Conservation (phyloP, 2,888 invertebrate species). For the Iselma pallidipennis region DNA sequence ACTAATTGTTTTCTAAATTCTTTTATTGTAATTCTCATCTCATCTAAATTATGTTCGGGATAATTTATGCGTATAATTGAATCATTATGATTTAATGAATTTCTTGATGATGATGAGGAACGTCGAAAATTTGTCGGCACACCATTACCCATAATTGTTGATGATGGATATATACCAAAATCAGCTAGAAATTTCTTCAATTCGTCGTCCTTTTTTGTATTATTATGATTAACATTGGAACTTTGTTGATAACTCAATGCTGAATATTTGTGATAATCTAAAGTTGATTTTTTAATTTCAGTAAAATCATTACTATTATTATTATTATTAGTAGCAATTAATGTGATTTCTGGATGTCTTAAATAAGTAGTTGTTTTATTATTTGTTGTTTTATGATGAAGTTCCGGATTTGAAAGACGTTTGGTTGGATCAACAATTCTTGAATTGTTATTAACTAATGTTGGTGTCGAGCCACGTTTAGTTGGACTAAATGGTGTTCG, state of each 20-base stretch:
- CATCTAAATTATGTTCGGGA: constrained; percentile 9
- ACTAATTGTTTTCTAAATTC: constrained; percentile 57
- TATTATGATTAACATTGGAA: background rate
- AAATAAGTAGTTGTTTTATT: constrained; percentile 44
- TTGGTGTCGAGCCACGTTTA: constrained; percentile 23
- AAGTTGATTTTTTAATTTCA: constrained; percentile 41
- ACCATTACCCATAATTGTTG: constrained; percentile 52
- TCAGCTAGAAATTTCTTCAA: constrained; percentile 52
- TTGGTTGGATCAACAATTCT: constrained; percentile 26
- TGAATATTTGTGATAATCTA: constrained; percentile 46
- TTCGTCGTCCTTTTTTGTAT: constrained; percentile 27
- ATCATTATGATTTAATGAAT: constrained; percentile 34
- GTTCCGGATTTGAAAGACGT: constrained; percentile 44
- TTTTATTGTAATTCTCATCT: constrained; percentile 42
- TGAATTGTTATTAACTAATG: constrained; percentile 19
- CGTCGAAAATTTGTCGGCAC: constrained; percentile 36
- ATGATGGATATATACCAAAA: constrained; percentile 42
- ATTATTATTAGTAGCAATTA: constrained; percentile 25
- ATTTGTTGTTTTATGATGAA: constrained; percentile 31
- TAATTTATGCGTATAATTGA: background rate
- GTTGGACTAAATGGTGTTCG: constrained; percentile 21
- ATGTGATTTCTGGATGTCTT: constrained; percentile 53
- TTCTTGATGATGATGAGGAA: constrained; percentile 26
- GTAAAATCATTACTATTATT: constrained; percentile 27
- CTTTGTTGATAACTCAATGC: constrained; percentile 37